phyloP scores from a whole-genome alignment of 2,113 vertebrate genomes.

The Callocephalon fimbriatum region DNA sequence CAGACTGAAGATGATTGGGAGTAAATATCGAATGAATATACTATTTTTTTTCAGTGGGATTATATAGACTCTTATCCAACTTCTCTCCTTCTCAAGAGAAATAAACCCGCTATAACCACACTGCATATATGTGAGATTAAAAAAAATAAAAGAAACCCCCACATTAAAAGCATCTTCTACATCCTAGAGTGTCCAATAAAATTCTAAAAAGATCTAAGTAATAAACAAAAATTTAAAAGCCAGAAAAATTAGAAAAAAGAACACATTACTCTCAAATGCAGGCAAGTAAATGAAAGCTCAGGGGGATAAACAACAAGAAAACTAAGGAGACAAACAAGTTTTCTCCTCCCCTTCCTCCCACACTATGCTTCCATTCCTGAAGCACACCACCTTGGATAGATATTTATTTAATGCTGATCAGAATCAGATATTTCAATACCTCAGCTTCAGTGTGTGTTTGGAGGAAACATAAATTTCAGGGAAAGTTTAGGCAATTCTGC shows the following conservation, averaged over 20 bases:
- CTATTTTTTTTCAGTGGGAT: neutral
- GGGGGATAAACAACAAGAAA: neutral
- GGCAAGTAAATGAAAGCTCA: neutral
- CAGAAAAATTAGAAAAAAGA: neutral
- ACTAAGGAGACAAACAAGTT: neutral
- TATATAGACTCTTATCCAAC: neutral
- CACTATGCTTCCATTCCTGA: neutral
- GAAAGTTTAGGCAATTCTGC: neutral
- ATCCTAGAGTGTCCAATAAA: neutral
- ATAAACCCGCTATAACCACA: neutral
- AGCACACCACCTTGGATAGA: neutral
- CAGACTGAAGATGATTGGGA: neutral
- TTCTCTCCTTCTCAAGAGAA: neutral
- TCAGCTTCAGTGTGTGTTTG: neutral
- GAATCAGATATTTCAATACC: neutral
- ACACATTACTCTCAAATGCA: neutral
- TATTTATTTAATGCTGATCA: neutral
- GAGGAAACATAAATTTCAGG: neutral
- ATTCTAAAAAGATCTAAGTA: neutral
- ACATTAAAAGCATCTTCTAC: neutral
- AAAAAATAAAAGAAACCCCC: neutral
- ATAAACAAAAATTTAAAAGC: neutral
- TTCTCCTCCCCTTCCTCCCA: neutral
- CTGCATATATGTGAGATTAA: accelerated
- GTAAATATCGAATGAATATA: neutral